Percentiles rank a stretch among this genome's conserved stretches.
Evolutionary conservation across 2,797 vertebrate genomes (phyloP).

Genomic region (Sciurus vulgaris): DNA sequence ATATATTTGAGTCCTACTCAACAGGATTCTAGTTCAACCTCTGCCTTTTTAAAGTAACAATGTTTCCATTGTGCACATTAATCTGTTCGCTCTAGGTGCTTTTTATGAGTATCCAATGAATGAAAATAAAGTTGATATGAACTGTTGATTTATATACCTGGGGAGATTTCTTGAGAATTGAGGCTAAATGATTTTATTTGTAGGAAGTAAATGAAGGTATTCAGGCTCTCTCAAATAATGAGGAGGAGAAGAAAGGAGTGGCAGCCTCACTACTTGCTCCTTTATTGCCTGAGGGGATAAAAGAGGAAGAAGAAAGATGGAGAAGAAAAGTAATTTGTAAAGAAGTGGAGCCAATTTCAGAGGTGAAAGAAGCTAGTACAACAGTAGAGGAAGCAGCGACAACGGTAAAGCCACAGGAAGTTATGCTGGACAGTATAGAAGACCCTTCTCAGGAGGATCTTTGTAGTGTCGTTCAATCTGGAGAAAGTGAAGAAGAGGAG

Average conservation of each 20-base stretch:
- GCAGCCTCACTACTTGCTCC: constrained; percentile 96
- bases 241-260: constrained; percentile 95
- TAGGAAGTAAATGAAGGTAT: constrained; percentile 98
- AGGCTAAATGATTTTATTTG: background rate
- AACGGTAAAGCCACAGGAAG: constrained; percentile 81
- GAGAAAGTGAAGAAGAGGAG: constrained; percentile 93
- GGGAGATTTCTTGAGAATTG: background rate
- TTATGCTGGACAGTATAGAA: constrained; percentile 86
- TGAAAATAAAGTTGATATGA: background rate
- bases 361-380: constrained; percentile 85
- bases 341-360: constrained; percentile 89
- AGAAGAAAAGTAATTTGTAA: constrained; percentile 94
- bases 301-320: constrained; percentile 98
- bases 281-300: constrained; percentile 94
- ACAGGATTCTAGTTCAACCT: background rate
- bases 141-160: background rate
- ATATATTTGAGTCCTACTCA: background rate
- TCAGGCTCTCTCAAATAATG: constrained; percentile 94
- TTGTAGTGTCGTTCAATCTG: constrained; percentile 91
- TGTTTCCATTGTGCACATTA: background rate
- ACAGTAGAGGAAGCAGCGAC: constrained; percentile 74
- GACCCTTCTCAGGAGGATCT: constrained; percentile 90
- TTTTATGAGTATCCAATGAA: background rate
- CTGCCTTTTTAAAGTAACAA: background rate
- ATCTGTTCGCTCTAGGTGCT: background rate